A percentile compares a stretch with the other conserved stretches of the same genome.
phyloP scores from a whole-genome alignment of 2,797 vertebrate species.

The Erpetoichthys calabaricus region DNA sequence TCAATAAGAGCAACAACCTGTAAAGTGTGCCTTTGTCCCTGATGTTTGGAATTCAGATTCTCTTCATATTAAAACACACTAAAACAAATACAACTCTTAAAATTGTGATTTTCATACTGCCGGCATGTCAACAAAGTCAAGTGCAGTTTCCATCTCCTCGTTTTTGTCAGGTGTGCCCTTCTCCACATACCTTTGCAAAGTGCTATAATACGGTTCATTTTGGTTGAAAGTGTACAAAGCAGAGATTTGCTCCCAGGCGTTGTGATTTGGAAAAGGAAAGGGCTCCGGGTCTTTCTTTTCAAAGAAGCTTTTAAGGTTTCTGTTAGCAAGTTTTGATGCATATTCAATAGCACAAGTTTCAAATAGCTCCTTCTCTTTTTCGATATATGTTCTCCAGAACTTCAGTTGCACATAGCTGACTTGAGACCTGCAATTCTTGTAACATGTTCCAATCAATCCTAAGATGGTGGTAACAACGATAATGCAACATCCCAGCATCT shows the following conservation, averaged over 20 bases:
- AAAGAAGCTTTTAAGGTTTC: slow-evolving; percentile 79
- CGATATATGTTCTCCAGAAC: slow-evolving; percentile 69
- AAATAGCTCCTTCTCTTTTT: slow-evolving; percentile 69
- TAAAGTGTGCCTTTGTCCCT: too few species aligned
- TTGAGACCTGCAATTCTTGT: slow-evolving; percentile 68
- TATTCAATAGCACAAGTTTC: slow-evolving; percentile 56
- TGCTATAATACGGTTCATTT: slow-evolving; percentile 70
- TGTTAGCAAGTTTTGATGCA: slow-evolving; percentile 64
- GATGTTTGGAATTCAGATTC: too few species aligned
- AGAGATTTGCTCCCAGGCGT: slow-evolving; percentile 81
- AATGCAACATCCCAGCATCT: slow-evolving; percentile 81
- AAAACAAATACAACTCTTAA: too few species aligned
- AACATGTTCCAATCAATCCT: slow-evolving; percentile 64
- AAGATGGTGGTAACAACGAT: slow-evolving; percentile 48
- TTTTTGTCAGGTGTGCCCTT: slow-evolving; percentile 26
- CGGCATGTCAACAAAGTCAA: slow-evolving; percentile 33
- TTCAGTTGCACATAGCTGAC: slow-evolving; percentile 76
- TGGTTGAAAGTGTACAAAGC: slow-evolving; percentile 50
- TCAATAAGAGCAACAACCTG: too few species aligned
- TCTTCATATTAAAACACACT: too few species aligned
- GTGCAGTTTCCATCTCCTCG: slow-evolving; percentile 37
- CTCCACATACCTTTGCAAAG: slow-evolving; percentile 72
- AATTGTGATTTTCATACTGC: too few species aligned
- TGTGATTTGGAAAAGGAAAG: slow-evolving; percentile 65
- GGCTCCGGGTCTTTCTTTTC: slow-evolving; percentile 57